These are phyloP conservation scores for Tetanocera ferruginea DNA, from an alignment of 2,888 invertebrate genomes.

Conservation along the genomic window DNA sequence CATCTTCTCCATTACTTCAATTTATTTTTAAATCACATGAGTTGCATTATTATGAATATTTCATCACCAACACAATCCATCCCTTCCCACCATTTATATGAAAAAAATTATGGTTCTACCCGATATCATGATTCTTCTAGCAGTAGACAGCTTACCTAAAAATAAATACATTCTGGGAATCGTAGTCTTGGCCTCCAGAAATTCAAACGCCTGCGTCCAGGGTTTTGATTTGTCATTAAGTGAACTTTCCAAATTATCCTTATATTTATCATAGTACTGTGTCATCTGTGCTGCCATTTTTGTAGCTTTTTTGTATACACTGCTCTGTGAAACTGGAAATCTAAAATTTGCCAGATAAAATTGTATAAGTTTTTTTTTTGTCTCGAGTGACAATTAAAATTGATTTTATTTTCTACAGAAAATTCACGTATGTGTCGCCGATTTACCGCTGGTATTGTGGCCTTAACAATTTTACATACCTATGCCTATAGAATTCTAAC, in stretches of 20 bases:
- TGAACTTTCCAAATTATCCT: slow-evolving; percentile 74
- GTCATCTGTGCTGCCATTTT: slow-evolving; percentile 48
- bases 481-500: neutral
- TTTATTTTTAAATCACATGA: slow-evolving; percentile 7
- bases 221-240: slow-evolving; percentile 79
- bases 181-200: slow-evolving; percentile 80
- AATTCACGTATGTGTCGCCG: neutral
- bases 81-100: neutral
- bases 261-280: slow-evolving; percentile 70
- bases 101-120: neutral
- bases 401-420: slow-evolving; percentile 8
- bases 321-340: neutral
- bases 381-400: slow-evolving; percentile 9
- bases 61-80: neutral
- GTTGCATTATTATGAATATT: slow-evolving; percentile 1
- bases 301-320: neutral
- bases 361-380: neutral
- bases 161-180: slow-evolving; percentile 83
- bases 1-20: neutral
- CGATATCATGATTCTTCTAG: no score
- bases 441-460: neutral
- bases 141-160: slow-evolving; percentile 75
- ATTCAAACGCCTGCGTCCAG: slow-evolving; percentile 78
- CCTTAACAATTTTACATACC: slow-evolving; percentile 4
- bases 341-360: neutral